Base-by-base conservation (phyloP, 2,888 invertebrate species). In the Diplolepis rosae region DNA sequence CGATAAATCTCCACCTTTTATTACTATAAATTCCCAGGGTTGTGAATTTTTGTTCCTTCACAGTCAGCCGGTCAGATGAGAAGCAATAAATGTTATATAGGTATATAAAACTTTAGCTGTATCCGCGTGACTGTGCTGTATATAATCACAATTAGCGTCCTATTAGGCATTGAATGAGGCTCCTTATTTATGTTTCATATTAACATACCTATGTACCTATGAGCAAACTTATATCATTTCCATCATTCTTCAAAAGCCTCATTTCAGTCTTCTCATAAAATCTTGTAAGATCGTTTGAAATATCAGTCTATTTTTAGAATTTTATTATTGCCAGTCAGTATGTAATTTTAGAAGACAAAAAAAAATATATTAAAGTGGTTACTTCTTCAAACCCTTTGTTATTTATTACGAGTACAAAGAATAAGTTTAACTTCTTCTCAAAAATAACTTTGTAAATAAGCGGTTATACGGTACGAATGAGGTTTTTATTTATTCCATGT, bases 141-240 rank as follows among this genome's bases (percentile, higher is more conserved):
- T 79, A 82, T 80, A 83, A 81, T 83, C 79, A 82, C 75, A 83
- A 82, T 82, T 83, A 80, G 77, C 75, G 79, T 82, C 78, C 74
- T 80, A 81, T 78, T 82, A 79, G 75, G 74, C 74, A 70, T 69
- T 77, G 73, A 79, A 80, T 74, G 72, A 65, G 74, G 68, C 69
- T 72, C 65, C 70, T 80, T 82, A 82, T 82, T 82, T 83, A 82
- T 77, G 74, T 51, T 68, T 66, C 18, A 66, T 73, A 74, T 77
- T 77, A 79, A 52, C 45, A 67, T 70, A 76, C 75, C 71, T 80
- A 77, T 76, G 72, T 78, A 75, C 74, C 73, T 74, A 75, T 70
- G 74, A 75, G 75, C 77, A 81, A 81, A 79, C 70, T 80, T 79
- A 76, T 78, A 80, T 80, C 78, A 73, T 76, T 77, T 79, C 71